Evolutionary conservation across 2,113 vertebrate genomes (phyloP), one percentile per base, ranked within the genome.

Genomic region (Pseudolaguvia tuberculata): DNA sequence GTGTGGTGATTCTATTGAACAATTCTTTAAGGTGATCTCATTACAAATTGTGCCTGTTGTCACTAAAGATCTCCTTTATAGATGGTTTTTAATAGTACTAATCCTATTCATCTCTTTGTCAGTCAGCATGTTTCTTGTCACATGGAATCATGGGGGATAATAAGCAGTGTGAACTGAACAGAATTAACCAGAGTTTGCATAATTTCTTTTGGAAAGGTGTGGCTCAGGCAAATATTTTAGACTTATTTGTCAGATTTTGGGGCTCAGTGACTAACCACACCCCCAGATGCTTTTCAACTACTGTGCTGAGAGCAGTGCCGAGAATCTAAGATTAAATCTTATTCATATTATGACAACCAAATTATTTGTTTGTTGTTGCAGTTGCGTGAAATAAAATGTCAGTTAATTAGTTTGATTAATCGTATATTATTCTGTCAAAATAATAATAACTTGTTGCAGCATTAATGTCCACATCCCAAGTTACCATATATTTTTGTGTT

Each of bases 191-290:
- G 20, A 12, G 55, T 12, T 39, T 47, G 4, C 39, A 14, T 4
- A 3, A 6, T 57, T 67, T 39, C n/a, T 77, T 70, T 10, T 42
- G 6, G 63, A 31, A 70, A 52, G 76, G 68, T 78, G 72, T 73
- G 66, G 50, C 70, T 73, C 70, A 14, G 31, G 27, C 23, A 29
- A 18, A 58, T 15, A 58, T 29, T 58, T 17, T 29, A 61, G 58
- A 17, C 17, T 10, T 4, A 42, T 45, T 21, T 45, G 12, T 42
- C 58, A 42, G 35, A 21, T 63, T 42, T 63, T 21, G 11, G 59
- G 59, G 59, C 57, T 20, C 17, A 1, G 29, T 20, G 57, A 21
- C 20, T 21, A n/a, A 45, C 4, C 20, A 2, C 13, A 35, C 8
- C 35, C 61, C 23, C 4, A n/a, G 10, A 62, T 20, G 57, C 20